A percentile compares a stretch with the other conserved stretches of the same genome.
phyloP scores from a whole-genome alignment of 2,888 invertebrate species.

The Bellardia pandia region DNA sequence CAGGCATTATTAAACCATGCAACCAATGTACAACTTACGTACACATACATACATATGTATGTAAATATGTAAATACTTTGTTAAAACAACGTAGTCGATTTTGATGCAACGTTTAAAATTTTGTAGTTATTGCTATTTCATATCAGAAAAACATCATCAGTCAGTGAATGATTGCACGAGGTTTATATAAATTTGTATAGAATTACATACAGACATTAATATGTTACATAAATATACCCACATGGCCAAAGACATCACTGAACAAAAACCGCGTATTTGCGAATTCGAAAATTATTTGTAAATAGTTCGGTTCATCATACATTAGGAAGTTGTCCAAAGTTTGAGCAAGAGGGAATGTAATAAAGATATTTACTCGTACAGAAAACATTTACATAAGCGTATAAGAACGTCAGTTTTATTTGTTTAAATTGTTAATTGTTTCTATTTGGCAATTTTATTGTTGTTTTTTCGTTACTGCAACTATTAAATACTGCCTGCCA shows the following conservation, averaged over 20 bases:
- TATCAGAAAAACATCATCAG: constrained; percentile 54
- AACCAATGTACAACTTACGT: not conserved
- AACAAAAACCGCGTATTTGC: too few relatives aligned
- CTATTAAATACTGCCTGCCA: constrained; percentile 39
- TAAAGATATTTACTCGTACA: not conserved
- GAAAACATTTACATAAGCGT: not conserved
- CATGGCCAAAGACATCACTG: too few relatives aligned
- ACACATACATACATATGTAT: not conserved
- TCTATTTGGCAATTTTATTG: constrained; percentile 23
- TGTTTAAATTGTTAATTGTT: constrained; percentile 24
- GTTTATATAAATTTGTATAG: constrained; percentile 25
- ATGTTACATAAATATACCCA: not conserved
- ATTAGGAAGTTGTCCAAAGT: too few relatives aligned
- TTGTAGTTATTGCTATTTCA: constrained; percentile 35
- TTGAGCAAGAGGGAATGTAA: too few relatives aligned
- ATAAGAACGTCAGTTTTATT: constrained; percentile 6
- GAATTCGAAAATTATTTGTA: too few relatives aligned
- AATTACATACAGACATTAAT: not conserved
- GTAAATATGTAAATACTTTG: not conserved
- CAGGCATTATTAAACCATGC: constrained; percentile 13
- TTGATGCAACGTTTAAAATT: constrained; percentile 55
- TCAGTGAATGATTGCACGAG: constrained; percentile 45
- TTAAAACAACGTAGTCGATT: constrained; percentile 45
- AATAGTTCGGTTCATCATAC: too few relatives aligned
- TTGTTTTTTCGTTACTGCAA: constrained; percentile 7